Conservation (phyloP, 2,888 invertebrate genomes). For the Apocheima hispidaria region DNA sequence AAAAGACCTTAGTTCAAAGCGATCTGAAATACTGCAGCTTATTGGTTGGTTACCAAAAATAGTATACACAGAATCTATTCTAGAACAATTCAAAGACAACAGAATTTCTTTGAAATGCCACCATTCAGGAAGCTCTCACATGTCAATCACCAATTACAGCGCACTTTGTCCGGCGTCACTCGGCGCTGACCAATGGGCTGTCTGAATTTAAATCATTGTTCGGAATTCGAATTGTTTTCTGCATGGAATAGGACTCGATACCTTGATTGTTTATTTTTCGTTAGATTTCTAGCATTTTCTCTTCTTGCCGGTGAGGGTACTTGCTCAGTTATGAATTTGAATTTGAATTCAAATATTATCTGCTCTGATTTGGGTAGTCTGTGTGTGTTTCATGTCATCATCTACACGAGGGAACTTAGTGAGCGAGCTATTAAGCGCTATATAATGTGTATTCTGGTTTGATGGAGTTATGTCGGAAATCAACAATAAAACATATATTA, state of each 20-base stretch:
- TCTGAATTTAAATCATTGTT: constrained; percentile 72
- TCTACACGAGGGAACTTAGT: too few species aligned
- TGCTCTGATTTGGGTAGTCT: too few species aligned
- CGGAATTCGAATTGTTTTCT: constrained; percentile 61
- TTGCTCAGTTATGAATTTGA: too few species aligned
- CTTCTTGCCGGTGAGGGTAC: neutral
- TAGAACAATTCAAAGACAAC: constrained; percentile 54
- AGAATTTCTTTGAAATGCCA: constrained; percentile 51
- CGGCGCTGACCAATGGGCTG: constrained; percentile 68
- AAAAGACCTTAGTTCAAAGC: too few species aligned
- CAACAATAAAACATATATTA: too few species aligned
- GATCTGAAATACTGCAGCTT: too few species aligned
- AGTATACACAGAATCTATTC: constrained; percentile 40
- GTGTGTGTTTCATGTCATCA: too few species aligned
- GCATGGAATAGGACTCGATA: constrained; percentile 35
- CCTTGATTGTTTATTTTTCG: constrained; percentile 30
- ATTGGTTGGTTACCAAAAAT: too few species aligned
- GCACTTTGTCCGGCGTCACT: constrained; percentile 75
- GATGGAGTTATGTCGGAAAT: too few species aligned
- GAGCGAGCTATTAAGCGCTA: too few species aligned
- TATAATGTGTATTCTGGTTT: too few species aligned
- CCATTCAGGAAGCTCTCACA: constrained; percentile 79
- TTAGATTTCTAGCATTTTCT: constrained; percentile 9
- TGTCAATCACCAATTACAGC: constrained; percentile 83
- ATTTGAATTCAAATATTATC: neutral